Base-by-base conservation (phyloP, 2,797 vertebrate species). In the Ceyx erithaca region DNA sequence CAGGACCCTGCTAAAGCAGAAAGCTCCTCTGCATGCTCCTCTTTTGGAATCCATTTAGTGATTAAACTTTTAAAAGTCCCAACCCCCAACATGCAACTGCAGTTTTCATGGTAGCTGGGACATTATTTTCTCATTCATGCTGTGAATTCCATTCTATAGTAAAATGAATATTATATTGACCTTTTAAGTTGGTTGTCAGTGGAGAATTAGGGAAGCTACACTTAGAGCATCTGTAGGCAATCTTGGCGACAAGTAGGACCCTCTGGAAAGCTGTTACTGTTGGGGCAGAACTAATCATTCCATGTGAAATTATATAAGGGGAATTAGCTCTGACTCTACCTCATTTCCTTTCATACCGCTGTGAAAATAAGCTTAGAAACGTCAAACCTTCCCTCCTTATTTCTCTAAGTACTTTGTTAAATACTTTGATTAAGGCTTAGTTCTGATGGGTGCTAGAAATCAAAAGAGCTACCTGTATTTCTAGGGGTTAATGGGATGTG, bases 281-380 rank as follows among this genome's bases (percentile, higher is more conserved):
- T 96, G 94, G 94, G 94, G 95, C 94, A 96, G 95, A 96, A 94
- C 95, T 96, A 96, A 96, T 96, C 93, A 95, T 94, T 96, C 91
- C 40, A 35, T 95, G 90, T 93, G 90, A 94, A 96, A 92, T 96
- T 96, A 85, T 94, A 69, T 89, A 92, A 95, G 91, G 93, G 92
- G 92, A 82, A 91, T 95, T 96, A 96, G 90, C 84, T 93, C 84
- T 87, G 62, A 95, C 94, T 95, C 85, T 95, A 93, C 92, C 86
- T 95, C 94, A 95, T 95, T 96, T 96, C 91, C 90, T 92, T 93
- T 93, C 67, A 30, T 94, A 84, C 89, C 0, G 43, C 87, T 95
- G 87, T 94, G 94, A 94, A 81, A 94, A 93, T 94, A 94, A 91
- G 78, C 91, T 89, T 55, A 81, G 80, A 67, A 89, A 55, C 5